Conservation (phyloP, 2,797 vertebrate species). For the Rhodeus uyekii region DNA sequence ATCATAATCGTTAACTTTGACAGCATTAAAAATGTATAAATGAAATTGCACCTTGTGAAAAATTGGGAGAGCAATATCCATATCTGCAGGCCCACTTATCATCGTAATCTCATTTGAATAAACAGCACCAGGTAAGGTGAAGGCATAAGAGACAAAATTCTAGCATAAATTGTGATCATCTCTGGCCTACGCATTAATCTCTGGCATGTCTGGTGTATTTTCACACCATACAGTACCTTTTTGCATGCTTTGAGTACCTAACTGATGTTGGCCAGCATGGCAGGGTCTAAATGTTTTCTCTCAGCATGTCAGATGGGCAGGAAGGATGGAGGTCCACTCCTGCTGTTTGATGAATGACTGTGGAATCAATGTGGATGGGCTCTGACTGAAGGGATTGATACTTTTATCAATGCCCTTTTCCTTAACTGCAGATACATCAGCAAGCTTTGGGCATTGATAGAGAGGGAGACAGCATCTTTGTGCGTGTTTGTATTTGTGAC, state of each 20-base stretch:
- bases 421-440: conserved; percentile 7
- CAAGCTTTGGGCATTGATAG: conserved; percentile 2
- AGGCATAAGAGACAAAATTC: background rate
- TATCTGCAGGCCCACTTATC: conserved; percentile 18
- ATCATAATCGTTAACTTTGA: conserved; percentile 43
- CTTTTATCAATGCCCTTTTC: conserved; percentile 44
- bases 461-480: conserved; percentile 19
- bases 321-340: conserved; percentile 9
- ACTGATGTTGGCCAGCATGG: background rate
- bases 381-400: conserved; percentile 43
- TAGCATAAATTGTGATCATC: conserved; percentile 2
- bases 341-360: conserved; percentile 49
- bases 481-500: conserved; percentile 22
- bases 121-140: conserved; percentile 9
- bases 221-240: background rate
- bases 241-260: background rate
- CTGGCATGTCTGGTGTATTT: background rate
- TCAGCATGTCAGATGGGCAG: conserved; percentile 8
- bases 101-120: conserved; percentile 21
- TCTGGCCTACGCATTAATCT: background rate
- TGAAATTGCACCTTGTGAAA: conserved; percentile 31
- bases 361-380: conserved; percentile 43
- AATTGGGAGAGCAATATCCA: conserved; percentile 26
- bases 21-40: conserved; percentile 38
- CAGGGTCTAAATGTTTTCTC: conserved; percentile 34